phyloP scores from a whole-genome alignment of 1,140 invertebrate genomes.

The Musca domestica region DNA sequence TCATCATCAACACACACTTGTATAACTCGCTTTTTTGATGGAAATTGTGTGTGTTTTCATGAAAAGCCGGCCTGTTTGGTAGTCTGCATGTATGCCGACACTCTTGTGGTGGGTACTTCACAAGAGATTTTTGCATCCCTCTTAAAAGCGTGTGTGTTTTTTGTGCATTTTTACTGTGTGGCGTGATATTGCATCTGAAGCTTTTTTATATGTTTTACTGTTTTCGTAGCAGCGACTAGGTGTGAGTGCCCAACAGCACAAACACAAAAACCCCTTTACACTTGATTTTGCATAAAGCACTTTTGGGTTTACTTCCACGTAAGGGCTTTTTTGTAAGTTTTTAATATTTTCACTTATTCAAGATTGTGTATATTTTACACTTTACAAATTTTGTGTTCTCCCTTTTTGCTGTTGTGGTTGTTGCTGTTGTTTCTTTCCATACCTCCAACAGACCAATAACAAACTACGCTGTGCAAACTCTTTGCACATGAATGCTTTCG shows the following conservation, averaged over 20 bases:
- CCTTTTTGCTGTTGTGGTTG: not conserved
- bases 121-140: not conserved
- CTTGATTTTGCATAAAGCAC: slow-evolving; percentile 21
- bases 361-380: slow-evolving; percentile 15
- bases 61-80: no score
- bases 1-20: slow-evolving; percentile 9
- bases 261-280: not conserved
- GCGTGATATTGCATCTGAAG: not conserved
- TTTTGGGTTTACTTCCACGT: slow-evolving; percentile 9
- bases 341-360: slow-evolving; percentile 8
- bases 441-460: not conserved
- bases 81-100: not conserved
- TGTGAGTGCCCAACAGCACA: not conserved
- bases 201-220: not conserved
- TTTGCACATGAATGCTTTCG: slow-evolving; percentile 13
- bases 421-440: not conserved
- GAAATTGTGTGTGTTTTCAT: not conserved
- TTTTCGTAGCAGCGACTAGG: not conserved
- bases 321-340: not conserved
- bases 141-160: not conserved
- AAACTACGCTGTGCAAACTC: slow-evolving; percentile 2
- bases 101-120: not conserved
- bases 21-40: slow-evolving; percentile 10
- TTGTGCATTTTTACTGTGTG: not conserved
- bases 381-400: slow-evolving; percentile 5